Evolutionary conservation across 2,888 invertebrate genomes (phyloP).

Genomic region (Platerodrilus igneus): DNA sequence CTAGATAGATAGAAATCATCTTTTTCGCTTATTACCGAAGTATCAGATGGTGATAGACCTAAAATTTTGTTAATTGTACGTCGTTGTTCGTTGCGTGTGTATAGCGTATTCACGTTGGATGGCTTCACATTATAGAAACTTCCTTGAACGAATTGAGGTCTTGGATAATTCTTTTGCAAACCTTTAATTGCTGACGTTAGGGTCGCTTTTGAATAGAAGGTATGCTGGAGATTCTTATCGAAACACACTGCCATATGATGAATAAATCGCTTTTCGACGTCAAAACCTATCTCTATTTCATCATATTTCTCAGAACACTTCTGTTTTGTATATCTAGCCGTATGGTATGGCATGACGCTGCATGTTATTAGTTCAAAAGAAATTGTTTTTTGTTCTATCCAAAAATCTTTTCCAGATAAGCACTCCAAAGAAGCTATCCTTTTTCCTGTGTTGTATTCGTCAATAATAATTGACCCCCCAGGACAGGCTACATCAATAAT

Average conservation of each 20-base stretch:
- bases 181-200: constrained; percentile 49
- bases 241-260: constrained; percentile 54
- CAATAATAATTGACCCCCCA: constrained; percentile 22
- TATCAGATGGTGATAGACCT: constrained; percentile 31
- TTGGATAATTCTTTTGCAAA: constrained; percentile 49
- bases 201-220: constrained; percentile 53
- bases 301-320: constrained; percentile 48
- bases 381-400: constrained; percentile 19
- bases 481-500: constrained; percentile 28
- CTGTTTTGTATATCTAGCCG: constrained; percentile 45
- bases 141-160: constrained; percentile 49
- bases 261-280: constrained; percentile 48
- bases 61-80: constrained; percentile 36
- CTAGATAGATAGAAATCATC: constrained; percentile 50
- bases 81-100: constrained; percentile 35
- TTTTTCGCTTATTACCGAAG: constrained; percentile 48
- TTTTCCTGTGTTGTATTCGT: constrained; percentile 8
- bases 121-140: constrained; percentile 48
- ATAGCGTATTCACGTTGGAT: constrained; percentile 36
- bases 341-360: constrained; percentile 43
- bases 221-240: constrained; percentile 49
- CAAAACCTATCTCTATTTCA: constrained; percentile 51
- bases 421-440: constrained; percentile 24
- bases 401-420: constrained; percentile 26
- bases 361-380: constrained; percentile 49